These are phyloP conservation scores for Pipistrellus nathusii DNA, from an alignment of 2,797 vertebrate genomes.

Conservation along the genomic window DNA sequence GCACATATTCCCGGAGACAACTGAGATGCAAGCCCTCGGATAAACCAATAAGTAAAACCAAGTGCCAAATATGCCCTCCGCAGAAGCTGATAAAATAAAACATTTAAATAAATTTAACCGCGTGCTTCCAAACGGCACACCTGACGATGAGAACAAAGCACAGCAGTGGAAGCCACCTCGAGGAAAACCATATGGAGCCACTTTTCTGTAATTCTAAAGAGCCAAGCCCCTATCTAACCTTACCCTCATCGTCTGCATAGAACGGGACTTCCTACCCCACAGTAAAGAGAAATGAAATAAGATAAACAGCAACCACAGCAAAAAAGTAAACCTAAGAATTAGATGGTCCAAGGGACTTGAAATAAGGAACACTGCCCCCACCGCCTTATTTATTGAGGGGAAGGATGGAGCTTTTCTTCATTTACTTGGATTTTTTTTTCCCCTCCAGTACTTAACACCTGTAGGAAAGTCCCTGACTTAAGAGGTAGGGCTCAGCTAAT, in stretches of 20 bases:
- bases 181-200: background rate
- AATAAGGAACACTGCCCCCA: background rate
- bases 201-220: background rate
- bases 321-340: background rate
- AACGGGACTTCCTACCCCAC: background rate
- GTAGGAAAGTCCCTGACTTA: slow-evolving; percentile 43
- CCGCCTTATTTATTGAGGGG: background rate
- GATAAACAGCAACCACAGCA: background rate
- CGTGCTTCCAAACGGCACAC: slow-evolving; percentile 67
- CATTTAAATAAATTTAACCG: slow-evolving; percentile 68
- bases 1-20: slow-evolving; percentile 52
- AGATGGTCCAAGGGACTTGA: background rate
- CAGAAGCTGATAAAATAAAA: slow-evolving; percentile 70
- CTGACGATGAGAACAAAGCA: background rate
- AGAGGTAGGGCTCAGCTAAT: slow-evolving; percentile 69
- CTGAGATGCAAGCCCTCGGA: slow-evolving; percentile 29
- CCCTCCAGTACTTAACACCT: slow-evolving; percentile 56
- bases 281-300: slow-evolving; percentile 30
- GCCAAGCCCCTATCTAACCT: background rate
- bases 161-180: background rate
- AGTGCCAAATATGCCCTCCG: slow-evolving; percentile 52
- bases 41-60: slow-evolving; percentile 60
- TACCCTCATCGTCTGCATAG: background rate
- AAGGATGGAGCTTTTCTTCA: slow-evolving; percentile 17
- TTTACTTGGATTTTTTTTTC: background rate